Evolutionary conservation across 2,113 vertebrate species (phyloP), one percentile per base, ranked within the genome.

Genomic region (Mesembrinibis cayennensis): DNA sequence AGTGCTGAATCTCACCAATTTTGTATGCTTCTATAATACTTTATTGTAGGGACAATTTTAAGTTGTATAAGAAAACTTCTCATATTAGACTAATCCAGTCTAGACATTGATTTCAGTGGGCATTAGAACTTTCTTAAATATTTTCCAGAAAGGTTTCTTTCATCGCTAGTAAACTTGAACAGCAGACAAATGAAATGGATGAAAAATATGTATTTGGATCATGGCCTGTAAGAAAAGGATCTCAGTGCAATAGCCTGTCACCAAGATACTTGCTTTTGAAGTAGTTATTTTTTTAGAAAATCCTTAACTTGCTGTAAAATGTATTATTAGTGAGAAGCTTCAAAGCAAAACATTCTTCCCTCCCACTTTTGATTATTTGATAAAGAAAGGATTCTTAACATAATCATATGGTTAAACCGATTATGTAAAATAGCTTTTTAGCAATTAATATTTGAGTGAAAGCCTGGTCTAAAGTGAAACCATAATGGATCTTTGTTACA

Each of bases 391-490:
- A 87, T 93, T 88, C 91, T 95, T 87, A 90, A 91, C 74, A 86
- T 92, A 97, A 96, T 97, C 76, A 78, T 96, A 79, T 96, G 79
- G 27, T 78, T 69, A 73, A 96, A 95, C 36, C 86, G 42, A 90
- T 87, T 90, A 80, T 91, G 93, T 97, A 92, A 96, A 97, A 59
- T 74, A 88, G 58, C 32, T 86, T 97, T 97, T 97, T 78, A 94
- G 82, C 69, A 96, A 92, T 88, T 96, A 92, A 88, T 92, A 93
- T 73, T 95, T 83, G 77, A 93, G 25, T 90, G 77, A 95, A 97
- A 96, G 50, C 40, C 52, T 82, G 23, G 61, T 92, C 49, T 90
- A 79, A 87, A 96, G 92, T 49, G 70, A 96, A 93, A 92, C 80
- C 26, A 4, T 74, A 76, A 76, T 79, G 53, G 77, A 90, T 74